A percentile compares a stretch with the other conserved stretches of the same genome.
Conservation (phyloP, 2,113 vertebrate genomes). For the Notechis scutatus region DNA sequence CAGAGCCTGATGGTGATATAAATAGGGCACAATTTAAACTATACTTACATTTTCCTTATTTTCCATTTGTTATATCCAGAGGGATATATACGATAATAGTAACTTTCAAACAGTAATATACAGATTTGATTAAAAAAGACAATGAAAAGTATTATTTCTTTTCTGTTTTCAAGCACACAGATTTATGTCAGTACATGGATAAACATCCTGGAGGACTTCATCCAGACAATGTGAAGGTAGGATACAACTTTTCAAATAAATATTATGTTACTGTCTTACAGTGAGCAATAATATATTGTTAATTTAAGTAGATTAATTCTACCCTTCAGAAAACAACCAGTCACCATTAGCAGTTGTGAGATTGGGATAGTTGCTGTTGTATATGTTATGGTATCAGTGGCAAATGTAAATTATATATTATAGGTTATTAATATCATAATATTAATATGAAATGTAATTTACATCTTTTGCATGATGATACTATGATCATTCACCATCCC, state of each 20-base stretch:
- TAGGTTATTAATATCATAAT: background rate
- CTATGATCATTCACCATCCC: background rate
- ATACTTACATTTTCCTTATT: background rate
- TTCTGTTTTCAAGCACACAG: conserved; percentile 85
- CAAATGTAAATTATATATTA: background rate
- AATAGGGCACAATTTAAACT: conserved; percentile 22
- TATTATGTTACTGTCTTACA: background rate
- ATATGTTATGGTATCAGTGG: background rate
- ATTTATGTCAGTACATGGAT: conserved; percentile 99
- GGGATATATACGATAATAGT: conserved; percentile 8
- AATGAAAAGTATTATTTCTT: conserved; percentile 58
- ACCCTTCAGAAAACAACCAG: background rate
- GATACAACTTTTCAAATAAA: conserved; percentile 21
- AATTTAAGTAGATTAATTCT: background rate
- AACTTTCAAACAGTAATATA: conserved; percentile 49
- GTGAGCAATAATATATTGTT: background rate
- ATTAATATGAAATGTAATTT: background rate
- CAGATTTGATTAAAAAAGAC: conserved; percentile 45
- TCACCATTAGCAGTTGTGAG: background rate
- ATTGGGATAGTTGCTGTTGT: background rate
- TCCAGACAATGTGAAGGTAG: conserved; percentile 96
- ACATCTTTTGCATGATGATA: background rate
- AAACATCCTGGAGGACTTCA: conserved; percentile 93
- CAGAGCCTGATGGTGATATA: conserved; percentile 22
- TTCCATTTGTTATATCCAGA: conserved; percentile 49